A percentile compares a stretch with the other conserved stretches of the same genome.
These are phyloP conservation scores for Thaumetopoea pityocampa DNA, from an alignment of 1,140 invertebrate species.

Conservation along the genomic window DNA sequence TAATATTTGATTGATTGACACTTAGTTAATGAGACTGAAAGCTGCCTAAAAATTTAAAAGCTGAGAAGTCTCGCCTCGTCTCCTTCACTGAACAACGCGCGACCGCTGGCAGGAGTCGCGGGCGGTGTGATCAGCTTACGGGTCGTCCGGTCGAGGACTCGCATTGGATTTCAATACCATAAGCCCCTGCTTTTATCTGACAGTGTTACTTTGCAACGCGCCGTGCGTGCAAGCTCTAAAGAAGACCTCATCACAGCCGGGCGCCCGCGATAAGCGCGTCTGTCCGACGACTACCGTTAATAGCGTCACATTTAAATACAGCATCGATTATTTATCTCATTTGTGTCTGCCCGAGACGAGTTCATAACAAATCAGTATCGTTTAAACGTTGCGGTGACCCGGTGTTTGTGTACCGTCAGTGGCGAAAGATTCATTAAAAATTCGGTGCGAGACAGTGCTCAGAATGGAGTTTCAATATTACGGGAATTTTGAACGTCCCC, in stretches of 20 bases:
- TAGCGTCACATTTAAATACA: constrained; percentile 27
- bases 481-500: constrained; percentile 47
- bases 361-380: constrained; percentile 58
- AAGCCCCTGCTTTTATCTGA: too few species aligned
- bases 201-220: too few species aligned
- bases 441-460: constrained; percentile 14
- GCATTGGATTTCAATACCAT: too few species aligned
- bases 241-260: constrained; percentile 4
- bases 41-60: too few species aligned
- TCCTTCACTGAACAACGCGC: too few species aligned
- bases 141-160: too few species aligned
- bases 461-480: constrained; percentile 66
- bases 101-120: too few species aligned
- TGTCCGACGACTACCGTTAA: constrained; percentile 24
- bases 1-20: too few species aligned
- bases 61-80: too few species aligned
- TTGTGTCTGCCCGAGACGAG: constrained; percentile 40
- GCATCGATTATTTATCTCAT: constrained; percentile 55
- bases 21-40: too few species aligned
- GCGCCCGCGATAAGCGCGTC: constrained; percentile 4
- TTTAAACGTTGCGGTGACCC: constrained; percentile 37
- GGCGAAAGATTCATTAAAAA: constrained; percentile 13
- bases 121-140: too few species aligned
- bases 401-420: constrained; percentile 34
- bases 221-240: too few species aligned